These are phyloP conservation scores for Ictalurus furcatus DNA, from an alignment of 2,113 vertebrate species.

Conservation along the genomic window DNA sequence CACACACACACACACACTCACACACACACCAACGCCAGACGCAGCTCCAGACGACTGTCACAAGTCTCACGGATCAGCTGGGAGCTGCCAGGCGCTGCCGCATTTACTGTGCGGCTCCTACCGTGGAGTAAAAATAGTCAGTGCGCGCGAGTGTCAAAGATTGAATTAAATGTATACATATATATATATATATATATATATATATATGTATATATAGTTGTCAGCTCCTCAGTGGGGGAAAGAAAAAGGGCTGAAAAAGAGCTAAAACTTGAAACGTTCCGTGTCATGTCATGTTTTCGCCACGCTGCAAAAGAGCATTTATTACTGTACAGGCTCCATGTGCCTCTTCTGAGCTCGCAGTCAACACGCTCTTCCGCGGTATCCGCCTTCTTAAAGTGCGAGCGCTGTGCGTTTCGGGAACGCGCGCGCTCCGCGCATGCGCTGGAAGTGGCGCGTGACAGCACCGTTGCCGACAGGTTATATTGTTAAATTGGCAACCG, in stretches of 20 bases:
- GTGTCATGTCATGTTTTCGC: constrained; percentile 38
- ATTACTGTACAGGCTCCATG: constrained; percentile 65
- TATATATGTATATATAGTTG: background rate
- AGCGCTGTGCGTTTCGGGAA: constrained; percentile 25
- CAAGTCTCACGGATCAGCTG: constrained; percentile 21
- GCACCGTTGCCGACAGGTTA: background rate
- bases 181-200: background rate
- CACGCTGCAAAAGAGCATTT: constrained; percentile 45
- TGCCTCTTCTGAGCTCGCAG: constrained; percentile 68
- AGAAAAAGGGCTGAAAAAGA: too few species aligned
- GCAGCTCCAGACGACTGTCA: background rate
- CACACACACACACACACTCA: background rate
- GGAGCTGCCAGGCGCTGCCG: constrained; percentile 37
- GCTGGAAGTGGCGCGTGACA: background rate
- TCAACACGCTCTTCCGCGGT: constrained; percentile 65
- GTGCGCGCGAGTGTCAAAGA: background rate
- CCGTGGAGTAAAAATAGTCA: constrained; percentile 36
- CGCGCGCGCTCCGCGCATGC: constrained; percentile 18
- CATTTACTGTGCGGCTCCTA: constrained; percentile 32
- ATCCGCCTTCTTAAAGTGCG: constrained; percentile 80
- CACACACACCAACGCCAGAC: background rate
- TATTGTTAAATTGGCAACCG: too few species aligned
- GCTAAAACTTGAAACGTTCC: constrained; percentile 14
- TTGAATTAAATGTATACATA: too few species aligned
- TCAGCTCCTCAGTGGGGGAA: background rate